Base-by-base conservation (phyloP, 2,888 invertebrate genomes). In the Callimorpha dominula region DNA sequence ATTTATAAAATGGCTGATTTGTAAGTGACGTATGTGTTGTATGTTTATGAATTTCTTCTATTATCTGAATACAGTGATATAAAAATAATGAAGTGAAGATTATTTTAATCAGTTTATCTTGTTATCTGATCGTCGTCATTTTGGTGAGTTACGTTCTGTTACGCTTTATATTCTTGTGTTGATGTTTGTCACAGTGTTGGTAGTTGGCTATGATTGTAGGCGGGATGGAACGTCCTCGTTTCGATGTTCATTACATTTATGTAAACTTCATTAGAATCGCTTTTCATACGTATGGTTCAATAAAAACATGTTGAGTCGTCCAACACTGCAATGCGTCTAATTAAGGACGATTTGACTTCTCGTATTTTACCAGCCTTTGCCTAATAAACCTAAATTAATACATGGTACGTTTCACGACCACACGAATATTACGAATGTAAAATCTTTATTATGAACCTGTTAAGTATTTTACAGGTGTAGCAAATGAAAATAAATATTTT, bases 11-110 rank as follows among this genome's bases (percentile, higher is more conserved):
- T 95, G 95, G 95, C 94, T 92, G 94, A 94, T 77, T 83, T 85
- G 79, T 87, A 88, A 93, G 91, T 95, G 95, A 95, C 95, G 95
- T 95, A 94, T 94, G 93, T 94, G 93, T 93, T 92, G 89, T 93
- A 93, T 94, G 92, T 94, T 94, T 94, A 92, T 93, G 88, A 91
- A 90, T 89, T 91, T 87, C 79, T 81, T 86, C 85, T 88, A 86
- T 81, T 85, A 86, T 86, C 78, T 80, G 79, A 80, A 84, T 86
- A 84, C 77, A 83, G 90, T 91, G 91, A 88, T 86, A 86, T 87
- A 81, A 31, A 31, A 80, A 91, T 88, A 84, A 91, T 94, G 93
- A 90, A 91, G 89, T 93, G 90, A 91, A 80, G 79, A 88, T 80
- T 88, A 79, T 86, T 86, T 60, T 85, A 78, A 82, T 86, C 81